These are phyloP conservation scores for Bombylius major DNA, from an alignment of 2,888 invertebrate species.

Conservation along the genomic window DNA sequence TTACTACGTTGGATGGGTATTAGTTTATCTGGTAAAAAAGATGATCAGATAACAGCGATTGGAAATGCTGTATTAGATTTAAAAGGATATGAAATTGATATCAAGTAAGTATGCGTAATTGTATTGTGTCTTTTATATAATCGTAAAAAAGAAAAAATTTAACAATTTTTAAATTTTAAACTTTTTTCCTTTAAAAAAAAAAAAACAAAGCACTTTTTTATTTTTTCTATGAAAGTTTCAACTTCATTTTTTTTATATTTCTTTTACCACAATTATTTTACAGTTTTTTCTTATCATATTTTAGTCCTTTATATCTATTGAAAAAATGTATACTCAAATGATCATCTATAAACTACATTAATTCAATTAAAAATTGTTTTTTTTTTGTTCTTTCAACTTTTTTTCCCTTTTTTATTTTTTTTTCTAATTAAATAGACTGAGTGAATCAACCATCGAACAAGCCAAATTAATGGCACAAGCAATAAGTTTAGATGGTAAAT, in stretches of 20 bases:
- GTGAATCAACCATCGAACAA: slow-evolving; percentile 27
- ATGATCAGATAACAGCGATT: slow-evolving; percentile 24
- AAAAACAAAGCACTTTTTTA: too few species aligned
- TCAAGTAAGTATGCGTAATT: slow-evolving; percentile 20
- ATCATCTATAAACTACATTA: too few species aligned
- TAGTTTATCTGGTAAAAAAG: slow-evolving; percentile 24
- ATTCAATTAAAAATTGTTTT: too few species aligned
- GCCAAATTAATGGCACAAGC: slow-evolving; percentile 27
- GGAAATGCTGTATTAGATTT: slow-evolving; percentile 25
- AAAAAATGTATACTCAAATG: too few species aligned
- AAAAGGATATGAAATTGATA: slow-evolving; percentile 26
- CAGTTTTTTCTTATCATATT: too few species aligned
- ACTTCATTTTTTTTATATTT: background rate
- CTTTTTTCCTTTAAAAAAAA: too few species aligned
- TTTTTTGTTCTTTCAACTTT: too few species aligned
- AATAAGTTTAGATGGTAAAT: slow-evolving; percentile 26
- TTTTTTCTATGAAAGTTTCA: too few species aligned
- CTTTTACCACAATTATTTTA: background rate
- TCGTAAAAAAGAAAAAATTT: background rate
- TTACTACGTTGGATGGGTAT: slow-evolving; percentile 25
- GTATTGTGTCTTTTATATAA: too few species aligned
- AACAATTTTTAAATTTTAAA: too few species aligned
- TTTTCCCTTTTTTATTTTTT: background rate
- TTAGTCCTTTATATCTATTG: too few species aligned
- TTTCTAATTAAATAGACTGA: slow-evolving; percentile 18